phyloP scores from a whole-genome alignment of 1,140 invertebrate species.

The Parasteatoda tepidariorum region DNA sequence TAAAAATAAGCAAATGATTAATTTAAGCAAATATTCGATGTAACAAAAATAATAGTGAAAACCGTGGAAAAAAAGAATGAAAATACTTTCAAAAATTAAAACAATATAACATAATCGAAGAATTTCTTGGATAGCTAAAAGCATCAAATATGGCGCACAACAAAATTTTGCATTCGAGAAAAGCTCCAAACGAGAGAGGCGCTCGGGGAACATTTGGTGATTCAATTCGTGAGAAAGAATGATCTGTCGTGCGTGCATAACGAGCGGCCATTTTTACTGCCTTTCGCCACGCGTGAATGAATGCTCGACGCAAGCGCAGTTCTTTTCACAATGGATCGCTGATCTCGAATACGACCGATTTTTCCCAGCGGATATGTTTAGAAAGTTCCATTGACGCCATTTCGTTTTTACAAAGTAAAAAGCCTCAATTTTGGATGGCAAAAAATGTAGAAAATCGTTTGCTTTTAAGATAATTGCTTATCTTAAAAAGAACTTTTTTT shows the following conservation, averaged over 20 bases:
- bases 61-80: too few species aligned
- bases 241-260: constrained; percentile 57
- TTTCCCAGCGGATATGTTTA: constrained; percentile 34
- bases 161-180: too few species aligned
- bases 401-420: constrained; percentile 24
- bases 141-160: too few species aligned
- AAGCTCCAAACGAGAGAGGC: neutral
- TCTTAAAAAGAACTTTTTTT: too few species aligned
- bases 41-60: too few species aligned
- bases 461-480: constrained; percentile 34
- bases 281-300: constrained; percentile 60
- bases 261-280: constrained; percentile 60
- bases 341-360: constrained; percentile 20
- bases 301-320: constrained; percentile 46
- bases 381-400: constrained; percentile 31
- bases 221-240: constrained; percentile 59
- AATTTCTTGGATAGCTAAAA: too few species aligned
- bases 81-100: too few species aligned
- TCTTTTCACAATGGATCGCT: constrained; percentile 46
- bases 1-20: too few species aligned
- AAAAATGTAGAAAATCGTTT: constrained; percentile 7
- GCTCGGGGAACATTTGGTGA: neutral
- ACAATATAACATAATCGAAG: too few species aligned
- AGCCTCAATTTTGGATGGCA: constrained; percentile 5
- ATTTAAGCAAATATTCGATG: too few species aligned